Base-by-base conservation (phyloP, 1,140 invertebrate genomes). In the Teleogryllus occipitalis region DNA sequence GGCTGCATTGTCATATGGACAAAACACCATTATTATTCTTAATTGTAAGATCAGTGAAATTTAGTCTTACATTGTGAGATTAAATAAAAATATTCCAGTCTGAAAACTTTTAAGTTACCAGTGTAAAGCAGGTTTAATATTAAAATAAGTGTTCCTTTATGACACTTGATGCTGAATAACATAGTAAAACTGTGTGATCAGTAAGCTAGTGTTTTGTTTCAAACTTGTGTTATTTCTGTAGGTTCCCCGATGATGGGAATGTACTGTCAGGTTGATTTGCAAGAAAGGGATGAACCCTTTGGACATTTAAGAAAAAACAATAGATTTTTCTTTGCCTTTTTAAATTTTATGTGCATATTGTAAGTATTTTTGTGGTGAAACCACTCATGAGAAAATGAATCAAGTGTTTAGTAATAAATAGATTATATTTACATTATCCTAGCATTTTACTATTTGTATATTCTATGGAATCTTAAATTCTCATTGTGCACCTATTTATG, bases 261-360 rank as follows among this genome's bases (percentile, higher is more conserved):
- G 73, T 18, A 21, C 27, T 73, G 74, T 46, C 46, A 75, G 73
- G 73, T 47, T 75, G 21, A 75, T 73, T 15, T 74, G n/a, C 46
- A 75, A 46, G 27, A 79, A 79, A 79, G 78, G 78, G 78, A 79
- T 79, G 78, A 79, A 79, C 78, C 78, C 78, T 79, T 79, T 79
- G 76, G 54, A 65, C 18, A 65, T 21, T 22, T 47, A 77, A 18
- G 48, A 48, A 48, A 77, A 48, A 48, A 48, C 39, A 47, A 21
- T 77, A 49, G 22, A 77, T 77, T 54, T 77, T 77, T n/a, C 47
- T 48, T 77, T 47, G 48, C 76, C 76, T 14, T 65, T 65, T 65
- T 65, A 10, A 65, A 18, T 65, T 65, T 65, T 65, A 65, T 65
- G 54, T 65, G 54, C 54, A 65, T 65, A 65, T 47, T 48, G 47